phyloP scores from a whole-genome alignment of 2,797 vertebrate species.

The Eurystomus glaucurus region DNA sequence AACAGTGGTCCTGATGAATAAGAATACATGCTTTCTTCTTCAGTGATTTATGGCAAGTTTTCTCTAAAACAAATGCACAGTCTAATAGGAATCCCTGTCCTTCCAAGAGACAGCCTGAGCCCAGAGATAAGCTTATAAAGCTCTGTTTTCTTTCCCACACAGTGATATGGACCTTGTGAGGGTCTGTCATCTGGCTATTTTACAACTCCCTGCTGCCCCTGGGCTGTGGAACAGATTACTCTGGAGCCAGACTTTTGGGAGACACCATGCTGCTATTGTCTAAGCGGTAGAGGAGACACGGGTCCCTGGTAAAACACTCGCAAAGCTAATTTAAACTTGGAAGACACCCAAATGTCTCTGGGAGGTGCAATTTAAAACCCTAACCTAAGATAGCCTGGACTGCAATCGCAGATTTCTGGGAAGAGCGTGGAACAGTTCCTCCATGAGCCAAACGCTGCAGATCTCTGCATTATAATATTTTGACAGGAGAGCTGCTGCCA shows the following conservation, averaged over 20 bases:
- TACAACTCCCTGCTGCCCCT: background rate
- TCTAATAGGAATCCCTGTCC: background rate
- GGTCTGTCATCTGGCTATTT: background rate
- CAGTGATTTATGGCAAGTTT: background rate
- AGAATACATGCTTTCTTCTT: background rate
- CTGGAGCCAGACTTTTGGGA: constrained; percentile 60
- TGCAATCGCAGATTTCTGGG: constrained; percentile 35
- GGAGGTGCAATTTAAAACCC: constrained; percentile 41
- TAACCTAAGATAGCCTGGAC: constrained; percentile 33
- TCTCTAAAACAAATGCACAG: background rate
- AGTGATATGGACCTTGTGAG: background rate
- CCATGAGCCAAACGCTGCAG: background rate
- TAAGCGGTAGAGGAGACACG: background rate
- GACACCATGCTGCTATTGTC: background rate
- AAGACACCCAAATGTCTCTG: constrained; percentile 31
- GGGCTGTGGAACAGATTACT: background rate
- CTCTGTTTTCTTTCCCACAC: constrained; percentile 23
- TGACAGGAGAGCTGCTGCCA: background rate
- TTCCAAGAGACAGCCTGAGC: background rate
- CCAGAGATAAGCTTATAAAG: background rate
- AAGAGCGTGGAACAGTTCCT: constrained; percentile 1
- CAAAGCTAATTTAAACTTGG: constrained; percentile 63
- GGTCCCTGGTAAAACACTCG: constrained; percentile 30
- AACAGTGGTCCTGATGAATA: background rate
- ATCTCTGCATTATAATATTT: background rate